Base-by-base conservation (phyloP, 64 coral and sea anemone species). In the Actinia tenebrosa region DNA sequence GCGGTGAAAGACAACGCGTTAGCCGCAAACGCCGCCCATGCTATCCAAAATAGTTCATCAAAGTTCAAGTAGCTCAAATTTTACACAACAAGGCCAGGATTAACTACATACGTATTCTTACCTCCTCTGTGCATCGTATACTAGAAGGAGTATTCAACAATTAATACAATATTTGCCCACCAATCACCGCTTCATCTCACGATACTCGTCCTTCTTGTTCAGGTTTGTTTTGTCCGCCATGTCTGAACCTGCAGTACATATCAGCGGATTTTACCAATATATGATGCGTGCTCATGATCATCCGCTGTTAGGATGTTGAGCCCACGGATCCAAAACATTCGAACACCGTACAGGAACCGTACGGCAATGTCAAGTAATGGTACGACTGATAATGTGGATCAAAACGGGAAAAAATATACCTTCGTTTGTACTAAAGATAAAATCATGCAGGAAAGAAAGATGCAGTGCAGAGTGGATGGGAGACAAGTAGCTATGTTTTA, bases 401-500 rank as follows among this genome's bases (percentile, higher is more conserved):
- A 45, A 14, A 16, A 80, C 17, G 78, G 16, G 27, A 2, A 2
- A 53, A 20, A 45, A 16, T 83, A 53, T 75, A 71, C 84, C 27
- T 91, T 86, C 20, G 59, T 91, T 27, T 64, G 89, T 16, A 80
- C 8, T 46, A 91, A 86, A n/a, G 47, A 44, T 7, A 69, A 91
- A 30, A 53, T 91, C 30, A 54, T 86, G 42, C 66, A 86, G 60
- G 84, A 86, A 86, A 58, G 47, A 22, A 91, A 86, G 26, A n/a
- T 86, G 18, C 53, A 62, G 78, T 91, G 72, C 75, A 86, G 59
- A n/a, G 89, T 91, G 20, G 69, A 79, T 37, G 89, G 89, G 44
- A 86, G 89, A 56, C 83, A 86, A 11, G 44, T 91, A 59, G 89
- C 77, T 22, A n/a, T 91, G 14, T 91, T 91, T 91, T 86, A 86